Conservation (phyloP, 23 tunicate species). For the Aplidium turbinatum region DNA sequence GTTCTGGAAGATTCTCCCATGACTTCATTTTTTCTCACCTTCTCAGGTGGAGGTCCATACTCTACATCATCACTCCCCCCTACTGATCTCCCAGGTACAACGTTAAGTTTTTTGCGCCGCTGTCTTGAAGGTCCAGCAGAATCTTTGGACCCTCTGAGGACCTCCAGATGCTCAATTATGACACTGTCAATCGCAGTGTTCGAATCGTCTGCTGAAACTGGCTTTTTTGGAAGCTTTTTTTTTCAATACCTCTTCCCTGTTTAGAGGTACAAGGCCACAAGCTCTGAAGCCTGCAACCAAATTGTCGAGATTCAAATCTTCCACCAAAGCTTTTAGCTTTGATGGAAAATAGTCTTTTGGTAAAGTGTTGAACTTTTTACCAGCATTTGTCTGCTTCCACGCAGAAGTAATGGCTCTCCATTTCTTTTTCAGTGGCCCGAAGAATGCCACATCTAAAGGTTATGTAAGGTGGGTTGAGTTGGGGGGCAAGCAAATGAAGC, state of each 20-base stretch:
- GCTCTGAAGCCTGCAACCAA: constrained; percentile 15
- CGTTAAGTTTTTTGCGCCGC: background rate
- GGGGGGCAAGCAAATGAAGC: too few species aligned
- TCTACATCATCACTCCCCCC: background rate
- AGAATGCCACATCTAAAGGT: constrained; percentile 19
- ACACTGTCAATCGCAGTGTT: background rate
- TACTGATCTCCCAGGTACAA: background rate
- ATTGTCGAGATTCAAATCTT: background rate
- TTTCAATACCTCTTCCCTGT: constrained; percentile 1
- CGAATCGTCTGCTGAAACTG: background rate
- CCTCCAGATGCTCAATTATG: background rate
- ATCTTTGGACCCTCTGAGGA: background rate
- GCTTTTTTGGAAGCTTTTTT: constrained; percentile 10
- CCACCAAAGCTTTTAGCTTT: background rate
- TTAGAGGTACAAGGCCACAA: constrained; percentile 1
- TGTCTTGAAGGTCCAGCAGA: constrained; percentile 13
- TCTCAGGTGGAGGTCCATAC: background rate
- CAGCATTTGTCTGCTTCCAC: constrained; percentile 5
- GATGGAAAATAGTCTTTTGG: constrained; percentile 6
- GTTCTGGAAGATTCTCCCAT: background rate
- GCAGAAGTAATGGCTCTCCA: background rate
- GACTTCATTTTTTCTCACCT: background rate
- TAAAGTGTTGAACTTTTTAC: background rate
- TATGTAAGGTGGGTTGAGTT: constrained; percentile 3
- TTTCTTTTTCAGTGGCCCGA: constrained; percentile 10